Evolutionary conservation across 2,113 vertebrate genomes (phyloP), one percentile per base, ranked within the genome.

Genomic region (Lophura nycthemera): DNA sequence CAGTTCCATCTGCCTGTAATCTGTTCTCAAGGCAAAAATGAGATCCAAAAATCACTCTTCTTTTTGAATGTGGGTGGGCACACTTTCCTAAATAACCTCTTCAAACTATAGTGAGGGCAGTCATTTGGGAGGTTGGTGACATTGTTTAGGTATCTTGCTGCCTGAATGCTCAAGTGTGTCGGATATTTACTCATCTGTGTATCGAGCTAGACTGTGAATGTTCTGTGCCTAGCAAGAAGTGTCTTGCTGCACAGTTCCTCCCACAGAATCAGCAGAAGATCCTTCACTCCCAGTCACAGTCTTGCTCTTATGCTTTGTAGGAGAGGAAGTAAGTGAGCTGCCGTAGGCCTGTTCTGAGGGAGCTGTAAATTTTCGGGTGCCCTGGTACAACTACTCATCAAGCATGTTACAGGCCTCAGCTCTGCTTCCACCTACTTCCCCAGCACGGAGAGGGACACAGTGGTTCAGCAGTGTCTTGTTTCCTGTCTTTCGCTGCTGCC

Each of bases 401-500:
- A 60, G 92, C 65, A 2, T 4, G 0, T 48, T 60, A 86, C 40
- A 86, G 96, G 92, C 86, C 64, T 15, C 11, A 60, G 79, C 76
- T 88, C 73, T 75, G 57, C 83, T 92, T 86, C 92, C 95, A 47
- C 94, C 95, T 81, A 86, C 95, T 80, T 76, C 90, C 21, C 70
- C 83, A 40, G 86, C 86, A 61, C 4, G 0, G 80, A 52, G 83
- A 30, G 83, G 93, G 90, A 88, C 90, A 12, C 92, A 61, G 90
- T 1, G 1, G 86, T 80, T 88, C 93, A 83, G 90, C 88, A 92
- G 83, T 86, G 93, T 80, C 90, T 91, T 81, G 83, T 80, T 95
- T 95, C 96, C 95, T 89, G 93, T 85, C 90, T 94, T 92, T 87
- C 63, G 5, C 93, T 83, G 96, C 92, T 96, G 90, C 96, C 92